These are phyloP conservation scores for Lepilemur septentrionalis DNA, from an alignment of 2,797 vertebrate genomes.

Conservation along the genomic window DNA sequence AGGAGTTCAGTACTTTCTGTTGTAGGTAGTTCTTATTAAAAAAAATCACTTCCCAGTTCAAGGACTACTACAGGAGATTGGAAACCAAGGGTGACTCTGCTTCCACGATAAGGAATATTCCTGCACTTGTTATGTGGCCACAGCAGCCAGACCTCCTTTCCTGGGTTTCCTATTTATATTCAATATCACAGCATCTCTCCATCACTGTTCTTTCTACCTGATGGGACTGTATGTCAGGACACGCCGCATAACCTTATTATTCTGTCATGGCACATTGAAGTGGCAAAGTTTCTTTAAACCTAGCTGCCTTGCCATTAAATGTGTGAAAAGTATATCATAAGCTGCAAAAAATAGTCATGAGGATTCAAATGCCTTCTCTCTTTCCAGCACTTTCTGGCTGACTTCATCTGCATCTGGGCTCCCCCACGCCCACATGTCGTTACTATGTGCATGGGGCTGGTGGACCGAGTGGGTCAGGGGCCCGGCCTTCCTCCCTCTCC, in stretches of 20 bases:
- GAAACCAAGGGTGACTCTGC: not conserved
- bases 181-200: not conserved
- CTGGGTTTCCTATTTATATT: not conserved
- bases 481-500: not conserved
- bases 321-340: constrained; percentile 51
- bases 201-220: not conserved
- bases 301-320: not conserved
- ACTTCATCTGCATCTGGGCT: not conserved
- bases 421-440: fast-evolving
- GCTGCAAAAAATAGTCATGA: not conserved
- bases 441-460: not conserved
- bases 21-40: not conserved
- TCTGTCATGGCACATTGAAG: constrained; percentile 31
- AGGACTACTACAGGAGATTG: not conserved
- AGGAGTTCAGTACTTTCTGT: not conserved
- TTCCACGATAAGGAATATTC: not conserved
- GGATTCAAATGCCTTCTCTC: not conserved
- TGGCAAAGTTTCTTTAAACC: constrained; percentile 8
- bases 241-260: constrained; percentile 14
- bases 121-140: not conserved
- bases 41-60: not conserved
- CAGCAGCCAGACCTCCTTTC: not conserved
- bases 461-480: not conserved
- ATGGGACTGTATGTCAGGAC: not conserved
- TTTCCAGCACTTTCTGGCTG: not conserved